A percentile compares a stretch with the other conserved stretches of the same genome.
Conservation (phyloP, 92 coral and sea anemone species). For the Scolanthus callimorphus region DNA sequence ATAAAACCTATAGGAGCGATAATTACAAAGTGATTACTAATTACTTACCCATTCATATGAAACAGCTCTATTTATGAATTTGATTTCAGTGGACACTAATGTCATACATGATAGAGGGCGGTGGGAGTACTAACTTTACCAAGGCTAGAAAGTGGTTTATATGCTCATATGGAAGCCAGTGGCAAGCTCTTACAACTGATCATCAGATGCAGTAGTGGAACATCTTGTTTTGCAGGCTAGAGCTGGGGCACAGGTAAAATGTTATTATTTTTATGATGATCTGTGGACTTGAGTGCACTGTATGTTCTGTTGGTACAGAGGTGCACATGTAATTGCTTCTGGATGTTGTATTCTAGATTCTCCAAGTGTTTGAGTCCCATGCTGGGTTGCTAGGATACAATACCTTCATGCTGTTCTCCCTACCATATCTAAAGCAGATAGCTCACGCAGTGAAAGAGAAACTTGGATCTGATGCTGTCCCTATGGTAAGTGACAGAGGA, state of each 20-base stretch:
- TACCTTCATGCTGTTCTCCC: constrained; percentile 70
- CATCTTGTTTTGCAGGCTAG: constrained; percentile 88
- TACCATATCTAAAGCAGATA: constrained; percentile 82
- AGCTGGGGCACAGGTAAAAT: constrained; percentile 99
- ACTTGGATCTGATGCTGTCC: constrained; percentile 93
- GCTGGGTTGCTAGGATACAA: constrained; percentile 83
- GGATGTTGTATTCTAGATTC: constrained; percentile 72
- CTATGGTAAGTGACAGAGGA: constrained; percentile 96
- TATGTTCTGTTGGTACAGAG: too few relatives aligned
- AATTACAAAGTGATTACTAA: too few relatives aligned
- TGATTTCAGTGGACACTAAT: constrained; percentile 93
- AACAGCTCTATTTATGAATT: too few relatives aligned
- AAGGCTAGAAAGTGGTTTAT: constrained; percentile 81
- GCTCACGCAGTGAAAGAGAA: constrained; percentile 86
- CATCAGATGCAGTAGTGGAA: constrained; percentile 80
- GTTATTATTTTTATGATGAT: too few relatives aligned
- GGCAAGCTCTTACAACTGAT: constrained; percentile 48
- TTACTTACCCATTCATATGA: too few relatives aligned
- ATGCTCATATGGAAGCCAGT: constrained; percentile 72
- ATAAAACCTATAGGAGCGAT: too few relatives aligned
- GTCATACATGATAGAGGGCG: constrained; percentile 99
- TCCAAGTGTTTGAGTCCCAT: constrained; percentile 96
- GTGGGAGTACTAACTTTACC: constrained; percentile 73
- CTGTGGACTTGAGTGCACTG: too few relatives aligned
- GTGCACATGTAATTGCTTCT: too few relatives aligned